phyloP scores from a whole-genome alignment of 1,140 invertebrate genomes.

The Oryzaephilus surinamensis region DNA sequence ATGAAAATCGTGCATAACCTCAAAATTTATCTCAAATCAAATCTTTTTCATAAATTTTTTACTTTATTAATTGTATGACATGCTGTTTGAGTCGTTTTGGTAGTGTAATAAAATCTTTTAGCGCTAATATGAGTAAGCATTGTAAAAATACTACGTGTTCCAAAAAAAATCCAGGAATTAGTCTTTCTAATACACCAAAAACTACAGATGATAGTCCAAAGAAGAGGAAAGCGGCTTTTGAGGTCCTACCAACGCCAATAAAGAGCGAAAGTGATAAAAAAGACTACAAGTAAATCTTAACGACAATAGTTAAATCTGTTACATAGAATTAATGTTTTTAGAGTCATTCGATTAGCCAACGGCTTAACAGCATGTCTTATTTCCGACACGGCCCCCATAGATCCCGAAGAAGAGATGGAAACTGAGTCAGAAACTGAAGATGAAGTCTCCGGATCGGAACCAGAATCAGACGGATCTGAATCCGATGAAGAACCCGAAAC shows the following conservation, averaged over 20 bases:
- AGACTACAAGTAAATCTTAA: constrained; percentile 39
- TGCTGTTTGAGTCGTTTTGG: too few species aligned
- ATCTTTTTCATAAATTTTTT: too few species aligned
- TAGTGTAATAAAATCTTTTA: too few species aligned
- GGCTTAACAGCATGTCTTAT: constrained; percentile 57
- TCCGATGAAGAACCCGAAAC: constrained; percentile 36
- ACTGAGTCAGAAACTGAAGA: constrained; percentile 5
- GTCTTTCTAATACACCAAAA: neutral
- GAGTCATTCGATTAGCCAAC: constrained; percentile 54
- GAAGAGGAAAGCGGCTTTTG: too few species aligned
- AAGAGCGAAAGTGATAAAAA: constrained; percentile 51
- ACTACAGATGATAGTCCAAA: neutral
- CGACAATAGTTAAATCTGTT: constrained; percentile 5
- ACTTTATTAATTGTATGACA: too few species aligned
- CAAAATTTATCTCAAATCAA: too few species aligned
- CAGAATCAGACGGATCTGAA: constrained; percentile 17
- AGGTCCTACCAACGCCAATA: constrained; percentile 37
- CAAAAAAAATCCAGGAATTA: neutral
- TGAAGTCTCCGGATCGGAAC: constrained; percentile 4
- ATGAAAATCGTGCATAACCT: too few species aligned
- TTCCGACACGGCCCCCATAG: constrained; percentile 40
- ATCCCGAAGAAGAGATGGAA: constrained; percentile 9
- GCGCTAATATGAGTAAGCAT: too few species aligned
- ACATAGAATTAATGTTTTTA: constrained; percentile 28
- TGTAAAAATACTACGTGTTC: too few species aligned